Percentiles rank a stretch among this genome's conserved stretches.
phyloP scores from a whole-genome alignment of 2,113 vertebrate genomes.

The Vidua macroura region DNA sequence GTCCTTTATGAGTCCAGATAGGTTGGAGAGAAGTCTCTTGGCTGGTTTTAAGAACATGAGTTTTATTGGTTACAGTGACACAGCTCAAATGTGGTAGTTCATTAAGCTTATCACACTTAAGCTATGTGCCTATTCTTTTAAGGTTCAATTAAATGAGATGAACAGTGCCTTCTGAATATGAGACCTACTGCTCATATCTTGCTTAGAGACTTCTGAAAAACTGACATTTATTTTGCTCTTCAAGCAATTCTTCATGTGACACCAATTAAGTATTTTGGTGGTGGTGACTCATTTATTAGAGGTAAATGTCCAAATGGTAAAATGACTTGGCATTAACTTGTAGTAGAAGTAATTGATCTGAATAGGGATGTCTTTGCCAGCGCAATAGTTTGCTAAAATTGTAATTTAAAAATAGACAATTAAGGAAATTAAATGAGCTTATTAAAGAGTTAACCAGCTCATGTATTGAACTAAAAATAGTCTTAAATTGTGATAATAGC shows the following conservation, averaged over 20 bases:
- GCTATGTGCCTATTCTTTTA: neutral
- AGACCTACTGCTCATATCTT: neutral
- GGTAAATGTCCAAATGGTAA: constrained; percentile 9
- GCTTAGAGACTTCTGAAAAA: neutral
- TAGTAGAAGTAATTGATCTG: neutral
- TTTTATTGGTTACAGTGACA: neutral
- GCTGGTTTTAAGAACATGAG: neutral
- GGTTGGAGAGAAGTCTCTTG: neutral
- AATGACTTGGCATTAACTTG: constrained; percentile 4
- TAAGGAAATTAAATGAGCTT: constrained; percentile 32
- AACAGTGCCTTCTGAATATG: neutral
- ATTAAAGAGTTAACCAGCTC: neutral
- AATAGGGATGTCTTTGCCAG: neutral
- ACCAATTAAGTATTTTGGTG: neutral
- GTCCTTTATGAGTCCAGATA: neutral
- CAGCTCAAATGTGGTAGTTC: neutral
- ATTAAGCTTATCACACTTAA: neutral
- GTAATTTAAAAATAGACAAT: constrained; percentile 48
- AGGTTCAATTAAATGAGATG: neutral
- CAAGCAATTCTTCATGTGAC: neutral
- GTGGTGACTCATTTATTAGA: neutral
- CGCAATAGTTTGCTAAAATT: neutral
- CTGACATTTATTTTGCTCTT: neutral
- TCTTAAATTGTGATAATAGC: neutral
- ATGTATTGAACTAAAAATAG: constrained; percentile 7